These are phyloP conservation scores for Eueides isabella DNA, from an alignment of 1,140 invertebrate species.

Conservation along the genomic window DNA sequence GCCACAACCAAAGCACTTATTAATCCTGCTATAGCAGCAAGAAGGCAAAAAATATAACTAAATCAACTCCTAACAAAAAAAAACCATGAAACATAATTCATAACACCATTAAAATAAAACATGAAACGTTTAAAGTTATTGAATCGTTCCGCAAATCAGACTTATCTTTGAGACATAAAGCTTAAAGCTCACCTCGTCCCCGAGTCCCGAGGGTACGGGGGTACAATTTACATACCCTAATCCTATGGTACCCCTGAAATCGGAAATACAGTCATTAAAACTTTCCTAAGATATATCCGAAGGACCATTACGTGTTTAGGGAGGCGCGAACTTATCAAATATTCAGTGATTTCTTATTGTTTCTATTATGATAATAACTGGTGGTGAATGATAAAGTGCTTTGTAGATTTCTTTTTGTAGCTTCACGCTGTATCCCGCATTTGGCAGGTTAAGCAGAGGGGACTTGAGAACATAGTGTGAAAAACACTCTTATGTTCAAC, in stretches of 20 bases:
- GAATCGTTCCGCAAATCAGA: not conserved
- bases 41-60: too few relatives aligned
- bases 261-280: conserved; percentile 18
- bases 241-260: not conserved
- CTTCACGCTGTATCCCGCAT: too few relatives aligned
- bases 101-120: not conserved
- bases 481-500: too few relatives aligned
- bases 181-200: not conserved
- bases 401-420: too few relatives aligned
- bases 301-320: conserved; percentile 15
- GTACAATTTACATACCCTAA: conserved; percentile 16
- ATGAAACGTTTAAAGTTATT: not conserved
- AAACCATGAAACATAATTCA: not conserved
- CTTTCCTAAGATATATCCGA: conserved; percentile 10
- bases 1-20: too few relatives aligned
- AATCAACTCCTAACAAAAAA: not conserved
- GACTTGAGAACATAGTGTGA: too few relatives aligned
- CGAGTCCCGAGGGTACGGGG: conserved; percentile 1
- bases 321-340: not conserved
- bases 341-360: conserved; percentile 4
- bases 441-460: too few relatives aligned
- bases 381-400: too few relatives aligned
- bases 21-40: too few relatives aligned
- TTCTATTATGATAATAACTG: not conserved
- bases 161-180: conserved; percentile 6